Evolutionary conservation across 37 sponge, comb jelly and placozoan species (phyloP), one percentile per base, ranked within the genome.

Genomic region (Halichondria panicea): DNA sequence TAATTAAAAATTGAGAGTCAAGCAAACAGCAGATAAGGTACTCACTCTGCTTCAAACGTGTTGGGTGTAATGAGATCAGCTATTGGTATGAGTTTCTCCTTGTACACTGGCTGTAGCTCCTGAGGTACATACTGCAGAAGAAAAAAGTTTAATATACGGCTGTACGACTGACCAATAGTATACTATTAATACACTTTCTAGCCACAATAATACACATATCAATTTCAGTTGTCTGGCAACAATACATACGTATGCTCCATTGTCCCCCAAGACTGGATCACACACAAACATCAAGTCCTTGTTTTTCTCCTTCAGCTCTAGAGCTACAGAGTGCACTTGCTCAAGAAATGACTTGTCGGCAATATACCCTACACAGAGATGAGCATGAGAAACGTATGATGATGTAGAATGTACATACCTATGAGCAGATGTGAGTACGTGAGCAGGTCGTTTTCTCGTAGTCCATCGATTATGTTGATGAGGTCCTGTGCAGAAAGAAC

Each of bases 201-300:
- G n/a, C n/a, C n/a, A n/a, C n/a, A n/a, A n/a, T n/a, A n/a, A n/a
- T n/a, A n/a, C n/a, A n/a, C n/a, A n/a, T n/a, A n/a, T n/a, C n/a
- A n/a, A n/a, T n/a, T n/a, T n/a, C n/a, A n/a, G n/a, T n/a, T n/a
- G n/a, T n/a, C n/a, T n/a, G n/a, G n/a, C n/a, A n/a, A n/a, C n/a
- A n/a, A n/a, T n/a, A n/a, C n/a, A n/a, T n/a, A n/a, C n/a, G n/a
- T n/a, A n/a, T n/a, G n/a, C n/a, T 50, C 99, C 95, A 80, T 90
- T 44, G 57, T 98, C 99, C 59, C 99, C 99, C 91, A 98, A 41
- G 0, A 98, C 99, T 63, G 99, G 99, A 81, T 98, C 99, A 88
- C 99, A 98, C 11, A 95, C 91, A 71, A 72, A 95, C 19, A 41
- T 78, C 13, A 91, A 37, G 39, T 71, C 43, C 19, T 78, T 90